Percentiles rank a stretch among this genome's conserved stretches.
Evolutionary conservation across 2,113 vertebrate species (phyloP).

Genomic region (Elephas maximus): DNA sequence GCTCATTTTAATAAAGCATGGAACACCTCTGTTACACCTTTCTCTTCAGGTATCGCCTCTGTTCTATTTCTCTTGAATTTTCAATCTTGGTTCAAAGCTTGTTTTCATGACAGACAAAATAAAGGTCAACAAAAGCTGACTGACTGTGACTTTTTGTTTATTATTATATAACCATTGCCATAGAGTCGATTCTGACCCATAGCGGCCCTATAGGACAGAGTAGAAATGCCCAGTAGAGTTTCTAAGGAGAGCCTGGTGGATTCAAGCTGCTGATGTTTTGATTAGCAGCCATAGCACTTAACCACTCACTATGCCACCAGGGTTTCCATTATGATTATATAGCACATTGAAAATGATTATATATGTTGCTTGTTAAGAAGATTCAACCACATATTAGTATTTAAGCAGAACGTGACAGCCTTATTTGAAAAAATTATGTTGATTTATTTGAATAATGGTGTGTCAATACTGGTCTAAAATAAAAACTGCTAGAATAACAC

Average conservation of each 20-base stretch:
- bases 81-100: conserved; percentile 16
- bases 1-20: background rate
- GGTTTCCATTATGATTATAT: background rate
- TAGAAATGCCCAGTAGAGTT: too few relatives aligned
- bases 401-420: background rate
- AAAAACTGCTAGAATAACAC: conserved; percentile 33
- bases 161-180: background rate
- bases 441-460: background rate
- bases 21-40: background rate
- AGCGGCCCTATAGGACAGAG: too few relatives aligned
- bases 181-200: too few relatives aligned
- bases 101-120: background rate
- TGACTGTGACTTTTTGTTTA: background rate
- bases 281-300: too few relatives aligned
- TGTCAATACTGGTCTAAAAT: background rate
- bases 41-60: background rate
- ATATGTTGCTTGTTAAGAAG: background rate
- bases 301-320: too few relatives aligned
- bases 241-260: too few relatives aligned
- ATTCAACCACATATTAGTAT: background rate
- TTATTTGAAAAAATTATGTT: conserved; percentile 10
- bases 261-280: too few relatives aligned
- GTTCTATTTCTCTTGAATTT: conserved; percentile 10
- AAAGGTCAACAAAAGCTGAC: background rate
- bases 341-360: background rate